phyloP scores from a whole-genome alignment of 2,888 invertebrate genomes.

The Gortyna flavago region DNA sequence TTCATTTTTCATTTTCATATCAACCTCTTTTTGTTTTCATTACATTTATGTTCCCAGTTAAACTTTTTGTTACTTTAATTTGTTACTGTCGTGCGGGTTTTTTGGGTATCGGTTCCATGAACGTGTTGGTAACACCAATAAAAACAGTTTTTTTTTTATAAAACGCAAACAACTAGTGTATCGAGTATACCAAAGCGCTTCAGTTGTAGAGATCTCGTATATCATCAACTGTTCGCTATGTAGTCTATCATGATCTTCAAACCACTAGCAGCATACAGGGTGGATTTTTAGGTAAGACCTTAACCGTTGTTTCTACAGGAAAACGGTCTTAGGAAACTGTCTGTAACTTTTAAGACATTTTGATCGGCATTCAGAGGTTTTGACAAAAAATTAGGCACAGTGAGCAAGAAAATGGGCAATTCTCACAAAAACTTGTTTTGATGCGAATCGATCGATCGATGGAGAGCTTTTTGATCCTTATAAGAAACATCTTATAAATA shows the following conservation, averaged over 20 bases:
- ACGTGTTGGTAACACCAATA: background rate
- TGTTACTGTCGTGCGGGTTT: slow-evolving; percentile 24
- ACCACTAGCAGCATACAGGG: background rate
- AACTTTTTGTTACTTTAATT: slow-evolving; percentile 48
- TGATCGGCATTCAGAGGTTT: background rate
- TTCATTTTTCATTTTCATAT: slow-evolving; percentile 57
- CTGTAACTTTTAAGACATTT: background rate
- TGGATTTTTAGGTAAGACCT: background rate
- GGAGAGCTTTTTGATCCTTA: background rate
- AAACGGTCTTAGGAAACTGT: background rate
- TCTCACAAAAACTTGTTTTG: background rate
- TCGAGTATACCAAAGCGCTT: background rate
- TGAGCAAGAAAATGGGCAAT: background rate
- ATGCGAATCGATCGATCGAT: background rate
- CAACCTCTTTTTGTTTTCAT: slow-evolving; percentile 53
- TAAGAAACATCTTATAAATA: background rate
- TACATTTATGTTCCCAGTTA: slow-evolving; percentile 42
- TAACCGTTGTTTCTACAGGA: background rate
- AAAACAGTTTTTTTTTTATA: background rate
- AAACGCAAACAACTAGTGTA: slow-evolving; percentile 13
- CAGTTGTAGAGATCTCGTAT: background rate
- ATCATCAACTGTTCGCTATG: background rate
- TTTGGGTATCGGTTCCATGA: slow-evolving; percentile 1
- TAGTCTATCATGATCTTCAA: slow-evolving; percentile 1
- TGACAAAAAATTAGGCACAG: background rate